Base-by-base conservation (phyloP, 1,140 invertebrate genomes). In the Pogonomyrmex californicus region DNA sequence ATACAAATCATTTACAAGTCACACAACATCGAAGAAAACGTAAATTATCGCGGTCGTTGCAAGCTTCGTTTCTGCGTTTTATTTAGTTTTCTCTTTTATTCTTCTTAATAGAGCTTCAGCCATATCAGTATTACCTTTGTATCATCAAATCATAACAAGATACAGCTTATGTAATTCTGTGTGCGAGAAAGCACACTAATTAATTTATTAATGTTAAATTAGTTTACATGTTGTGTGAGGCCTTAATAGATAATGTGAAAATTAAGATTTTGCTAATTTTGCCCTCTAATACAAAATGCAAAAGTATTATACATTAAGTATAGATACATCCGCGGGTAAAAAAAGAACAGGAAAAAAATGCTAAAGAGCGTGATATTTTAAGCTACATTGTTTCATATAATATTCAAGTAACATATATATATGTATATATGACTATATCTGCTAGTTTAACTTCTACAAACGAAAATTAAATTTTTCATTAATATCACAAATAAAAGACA, bases 101-200 rank as follows among this genome's bases (percentile, higher is more conserved):
- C 30, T n/a, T 76, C 54, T 60, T 30, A 33, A 17, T 38, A 41
- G 68, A 62, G 44, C n/a, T 10, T 41, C 30, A 9, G 17, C 23
- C 41, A 71, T 77, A 47, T 62, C 2, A 58, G 41, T 36, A 49
- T 79, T 56, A 60, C 14, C 38, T 71, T 73, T 75, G 56, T 33
- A 82, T 17, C 10, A 47, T 82, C 49, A 78, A 87, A 85, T 47
- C 41, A 73, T 70, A 76, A 73, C 58, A 77, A 88, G 17, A 78
- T 62, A 44, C 12, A 71, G 38, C 3, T 62, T 79, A 30, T 66
- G 23, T 79, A 81, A 78, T 4, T 77, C 38, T 73, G 17, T 76
- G 23, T 44, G 23, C 49, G 41, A 47, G n/a, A 86, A 47, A 49
- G 10, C 33, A 65, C 36, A 30, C 7, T 47, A 62, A 76, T 85